phyloP scores from a whole-genome alignment of 2,888 invertebrate species.

The Tenthredo distinguenda region DNA sequence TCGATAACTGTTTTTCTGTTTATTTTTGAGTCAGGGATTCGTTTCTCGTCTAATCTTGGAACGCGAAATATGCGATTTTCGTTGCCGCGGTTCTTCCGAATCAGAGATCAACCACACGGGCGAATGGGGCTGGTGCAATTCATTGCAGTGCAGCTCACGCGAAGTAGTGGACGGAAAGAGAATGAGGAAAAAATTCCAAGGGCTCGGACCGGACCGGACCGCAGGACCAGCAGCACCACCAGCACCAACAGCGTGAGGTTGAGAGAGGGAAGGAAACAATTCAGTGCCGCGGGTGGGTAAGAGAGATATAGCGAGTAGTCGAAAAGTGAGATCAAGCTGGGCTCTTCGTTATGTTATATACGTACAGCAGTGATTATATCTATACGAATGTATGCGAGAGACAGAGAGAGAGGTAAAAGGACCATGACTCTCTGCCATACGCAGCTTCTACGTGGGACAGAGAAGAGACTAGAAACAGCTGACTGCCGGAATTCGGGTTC shows the following conservation, averaged over 20 bases:
- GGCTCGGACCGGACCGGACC: constrained; percentile 30
- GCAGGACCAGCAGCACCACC: not conserved
- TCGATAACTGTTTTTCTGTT: not conserved
- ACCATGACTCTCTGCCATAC: constrained; percentile 21
- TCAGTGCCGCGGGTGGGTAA: constrained; percentile 12
- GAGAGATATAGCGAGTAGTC: constrained; percentile 36
- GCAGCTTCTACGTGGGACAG: constrained; percentile 41
- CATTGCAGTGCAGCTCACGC: not conserved
- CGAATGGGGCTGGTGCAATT: not conserved
- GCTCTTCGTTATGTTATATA: not conserved
- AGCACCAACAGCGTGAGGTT: not conserved
- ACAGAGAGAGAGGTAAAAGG: constrained; percentile 39
- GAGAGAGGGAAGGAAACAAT: constrained; percentile 36
- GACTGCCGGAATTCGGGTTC: constrained; percentile 75
- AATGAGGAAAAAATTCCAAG: constrained; percentile 24
- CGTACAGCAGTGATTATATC: constrained; percentile 36
- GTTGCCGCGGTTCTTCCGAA: not conserved
- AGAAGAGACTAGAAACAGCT: constrained; percentile 67
- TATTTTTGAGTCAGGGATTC: not conserved
- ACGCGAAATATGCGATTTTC: not conserved
- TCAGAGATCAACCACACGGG: not conserved
- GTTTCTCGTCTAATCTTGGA: not conserved
- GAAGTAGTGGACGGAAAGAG: not conserved
- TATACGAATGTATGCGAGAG: constrained; percentile 38
- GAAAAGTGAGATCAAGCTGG: constrained; percentile 47